Evolutionary conservation across 1,140 invertebrate genomes (phyloP).

Genomic region (Lethrus apterus): DNA sequence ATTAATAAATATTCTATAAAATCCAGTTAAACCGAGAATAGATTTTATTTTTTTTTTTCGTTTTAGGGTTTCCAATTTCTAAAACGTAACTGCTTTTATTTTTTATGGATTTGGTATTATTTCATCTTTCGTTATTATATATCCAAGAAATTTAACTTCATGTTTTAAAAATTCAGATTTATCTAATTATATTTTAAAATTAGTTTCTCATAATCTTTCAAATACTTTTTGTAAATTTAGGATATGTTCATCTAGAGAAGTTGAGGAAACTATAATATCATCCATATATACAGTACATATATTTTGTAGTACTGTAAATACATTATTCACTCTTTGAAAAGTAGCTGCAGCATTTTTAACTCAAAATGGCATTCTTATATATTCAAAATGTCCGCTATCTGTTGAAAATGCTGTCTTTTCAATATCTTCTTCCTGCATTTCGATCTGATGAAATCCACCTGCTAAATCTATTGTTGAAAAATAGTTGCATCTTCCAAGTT

Average conservation of each 20-base stretch:
- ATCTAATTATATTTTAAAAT: conserved; percentile 21
- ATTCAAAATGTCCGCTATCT: conserved; percentile 14
- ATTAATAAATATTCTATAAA: conserved; percentile 16
- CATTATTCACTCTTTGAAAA: conserved; percentile 18
- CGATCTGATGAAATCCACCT: not conserved
- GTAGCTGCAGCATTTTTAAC: conserved; percentile 17
- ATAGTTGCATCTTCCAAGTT: not conserved
- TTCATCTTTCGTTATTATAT: conserved; percentile 35
- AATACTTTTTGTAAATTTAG: conserved; percentile 18
- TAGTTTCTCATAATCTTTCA: conserved; percentile 7
- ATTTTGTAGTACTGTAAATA: conserved; percentile 15
- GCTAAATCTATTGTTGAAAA: not conserved
- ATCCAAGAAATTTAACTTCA: not conserved
- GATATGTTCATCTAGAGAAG: conserved; percentile 28
- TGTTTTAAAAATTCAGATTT: conserved; percentile 29
- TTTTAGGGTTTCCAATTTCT: conserved; percentile 39
- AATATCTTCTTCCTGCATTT: not conserved
- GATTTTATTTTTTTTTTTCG: conserved; percentile 35
- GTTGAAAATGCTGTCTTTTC: not conserved
- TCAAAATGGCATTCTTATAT: conserved; percentile 16
- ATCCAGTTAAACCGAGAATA: conserved; percentile 15
- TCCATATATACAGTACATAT: conserved; percentile 28
- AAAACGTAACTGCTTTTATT: no score
- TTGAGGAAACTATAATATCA: conserved; percentile 28
- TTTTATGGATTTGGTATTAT: conserved; percentile 41